phyloP scores from a whole-genome alignment of 2,113 vertebrate species.

The Gallinago media region DNA sequence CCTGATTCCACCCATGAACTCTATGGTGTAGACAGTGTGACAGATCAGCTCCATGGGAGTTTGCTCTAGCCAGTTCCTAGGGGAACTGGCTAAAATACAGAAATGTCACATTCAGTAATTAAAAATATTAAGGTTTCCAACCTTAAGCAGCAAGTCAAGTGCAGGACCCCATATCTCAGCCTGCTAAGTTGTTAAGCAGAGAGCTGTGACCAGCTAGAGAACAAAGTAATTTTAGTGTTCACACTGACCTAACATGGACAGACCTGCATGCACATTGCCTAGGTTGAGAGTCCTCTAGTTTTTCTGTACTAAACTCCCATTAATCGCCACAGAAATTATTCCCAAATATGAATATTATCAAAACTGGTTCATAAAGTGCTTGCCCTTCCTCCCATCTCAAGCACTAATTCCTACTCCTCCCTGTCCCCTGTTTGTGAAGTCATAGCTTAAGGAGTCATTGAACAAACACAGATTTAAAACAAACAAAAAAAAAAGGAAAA shows the following conservation, averaged over 20 bases:
- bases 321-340: not conserved
- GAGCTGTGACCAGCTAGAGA: not conserved
- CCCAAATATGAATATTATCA: not conserved
- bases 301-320: not conserved
- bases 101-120: no score
- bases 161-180: not conserved
- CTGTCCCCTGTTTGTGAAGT: not conserved
- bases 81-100: not conserved
- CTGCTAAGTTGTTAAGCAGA: not conserved
- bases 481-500: not conserved
- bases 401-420: not conserved
- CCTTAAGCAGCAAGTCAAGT: not conserved
- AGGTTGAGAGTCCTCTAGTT: not conserved
- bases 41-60: not conserved
- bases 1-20: not conserved
- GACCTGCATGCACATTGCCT: not conserved
- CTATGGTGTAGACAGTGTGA: not conserved
- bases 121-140: not conserved
- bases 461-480: not conserved
- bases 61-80: not conserved
- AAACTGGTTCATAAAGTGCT: not conserved
- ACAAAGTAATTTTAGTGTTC: not conserved
- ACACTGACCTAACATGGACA: not conserved
- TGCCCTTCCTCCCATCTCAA: not conserved
- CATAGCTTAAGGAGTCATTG: not conserved